phyloP scores from a whole-genome alignment of 2,888 invertebrate species.

The Clanis bilineata region DNA sequence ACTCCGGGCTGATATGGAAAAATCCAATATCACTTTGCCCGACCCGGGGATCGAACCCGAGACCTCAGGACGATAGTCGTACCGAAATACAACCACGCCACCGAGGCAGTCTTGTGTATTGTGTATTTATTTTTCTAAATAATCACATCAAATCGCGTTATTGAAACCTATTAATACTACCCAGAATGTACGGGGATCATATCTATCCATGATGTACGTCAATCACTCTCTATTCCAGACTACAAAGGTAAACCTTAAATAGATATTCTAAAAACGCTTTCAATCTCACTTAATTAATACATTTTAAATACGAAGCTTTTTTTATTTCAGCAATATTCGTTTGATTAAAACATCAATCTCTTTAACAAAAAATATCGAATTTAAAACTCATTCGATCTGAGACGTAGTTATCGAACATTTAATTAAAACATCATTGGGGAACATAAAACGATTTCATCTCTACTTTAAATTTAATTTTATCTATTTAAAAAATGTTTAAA shows the following conservation, averaged over 20 bases:
- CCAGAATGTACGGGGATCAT: too few relatives aligned
- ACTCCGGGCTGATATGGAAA: too few relatives aligned
- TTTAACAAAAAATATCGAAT: constrained; percentile 9
- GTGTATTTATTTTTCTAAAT: too few relatives aligned
- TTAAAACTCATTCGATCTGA: constrained; percentile 3
- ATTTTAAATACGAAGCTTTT: background rate
- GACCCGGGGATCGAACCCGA: too few relatives aligned
- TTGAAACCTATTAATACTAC: too few relatives aligned
- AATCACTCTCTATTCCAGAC: too few relatives aligned
- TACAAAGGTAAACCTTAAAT: background rate
- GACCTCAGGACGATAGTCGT: too few relatives aligned
- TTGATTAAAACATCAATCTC: constrained; percentile 7
- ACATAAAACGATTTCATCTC: constrained; percentile 10
- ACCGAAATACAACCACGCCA: too few relatives aligned
- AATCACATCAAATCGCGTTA: too few relatives aligned
- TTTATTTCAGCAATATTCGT: background rate
- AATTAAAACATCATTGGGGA: constrained; percentile 10
- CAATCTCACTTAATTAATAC: background rate
- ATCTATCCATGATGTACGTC: too few relatives aligned
- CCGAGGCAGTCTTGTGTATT: too few relatives aligned
- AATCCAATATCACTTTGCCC: too few relatives aligned
- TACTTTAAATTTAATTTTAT: constrained; percentile 1
- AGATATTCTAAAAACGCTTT: background rate
- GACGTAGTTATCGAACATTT: constrained; percentile 10
- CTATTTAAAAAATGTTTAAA: constrained; percentile 1